Evolutionary conservation across 2,888 invertebrate genomes (phyloP).

Genomic region (Eilema sororculum): DNA sequence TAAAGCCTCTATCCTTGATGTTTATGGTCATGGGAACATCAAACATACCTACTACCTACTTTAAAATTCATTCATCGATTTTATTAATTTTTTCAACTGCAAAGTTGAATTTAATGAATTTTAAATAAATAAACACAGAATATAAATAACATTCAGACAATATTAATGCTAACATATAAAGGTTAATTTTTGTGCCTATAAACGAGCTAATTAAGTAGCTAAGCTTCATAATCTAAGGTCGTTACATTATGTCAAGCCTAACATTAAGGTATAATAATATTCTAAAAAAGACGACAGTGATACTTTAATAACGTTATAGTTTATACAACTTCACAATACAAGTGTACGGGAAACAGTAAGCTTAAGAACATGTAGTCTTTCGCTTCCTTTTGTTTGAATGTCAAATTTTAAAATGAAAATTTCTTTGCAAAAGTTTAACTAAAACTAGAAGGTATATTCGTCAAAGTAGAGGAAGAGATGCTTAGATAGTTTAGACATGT

Average conservation of each 20-base stretch:
- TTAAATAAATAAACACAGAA: not conserved
- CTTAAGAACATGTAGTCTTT: not conserved
- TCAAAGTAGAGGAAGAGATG: no score
- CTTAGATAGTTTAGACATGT: no score
- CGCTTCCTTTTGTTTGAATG: not conserved
- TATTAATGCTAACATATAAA: no score
- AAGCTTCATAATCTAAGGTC: not conserved
- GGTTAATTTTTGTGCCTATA: no score
- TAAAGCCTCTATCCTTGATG: not conserved
- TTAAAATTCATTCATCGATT: not conserved
- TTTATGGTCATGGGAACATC: not conserved
- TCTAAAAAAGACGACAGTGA: not conserved
- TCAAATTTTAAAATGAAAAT: not conserved
- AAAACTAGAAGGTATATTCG: not conserved
- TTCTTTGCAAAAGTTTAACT: not conserved
- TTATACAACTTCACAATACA: not conserved
- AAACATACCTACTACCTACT: not conserved
- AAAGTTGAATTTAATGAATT: not conserved
- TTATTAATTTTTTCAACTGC: not conserved
- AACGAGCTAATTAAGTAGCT: no score
- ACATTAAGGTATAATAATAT: not conserved
- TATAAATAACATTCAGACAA: not conserved
- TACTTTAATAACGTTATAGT: not conserved
- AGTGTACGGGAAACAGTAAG: not conserved
- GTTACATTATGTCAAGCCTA: not conserved